phyloP scores from a whole-genome alignment of 2,113 vertebrate species.

The Raja brachyura region DNA sequence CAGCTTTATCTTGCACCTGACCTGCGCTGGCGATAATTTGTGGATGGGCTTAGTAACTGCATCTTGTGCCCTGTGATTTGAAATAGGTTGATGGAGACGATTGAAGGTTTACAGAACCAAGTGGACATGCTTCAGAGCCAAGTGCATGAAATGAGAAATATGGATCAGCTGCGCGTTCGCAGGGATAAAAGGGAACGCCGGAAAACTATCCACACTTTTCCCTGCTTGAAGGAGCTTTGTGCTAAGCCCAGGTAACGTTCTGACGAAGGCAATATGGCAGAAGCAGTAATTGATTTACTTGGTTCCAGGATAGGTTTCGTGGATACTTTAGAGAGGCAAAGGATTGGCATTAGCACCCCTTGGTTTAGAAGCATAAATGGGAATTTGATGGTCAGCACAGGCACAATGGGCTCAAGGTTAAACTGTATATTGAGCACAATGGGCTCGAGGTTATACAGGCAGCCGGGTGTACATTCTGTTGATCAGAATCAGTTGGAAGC shows the following conservation, averaged over 20 bases:
- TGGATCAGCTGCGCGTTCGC: conserved; percentile 78
- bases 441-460: too few species aligned
- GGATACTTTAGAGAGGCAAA: background rate
- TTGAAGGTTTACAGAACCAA: conserved; percentile 80
- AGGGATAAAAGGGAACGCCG: conserved; percentile 82
- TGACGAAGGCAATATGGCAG: background rate
- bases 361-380: background rate
- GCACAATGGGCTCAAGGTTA: too few species aligned
- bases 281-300: too few species aligned
- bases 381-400: too few species aligned
- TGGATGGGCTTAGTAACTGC: background rate
- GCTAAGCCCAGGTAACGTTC: conserved; percentile 69
- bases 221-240: conserved; percentile 88
- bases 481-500: background rate
- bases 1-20: background rate
- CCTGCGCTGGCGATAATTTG: background rate
- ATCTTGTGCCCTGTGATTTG: background rate
- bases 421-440: too few species aligned
- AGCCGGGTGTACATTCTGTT: background rate
- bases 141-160: conserved; percentile 76
- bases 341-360: background rate
- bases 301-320: background rate
- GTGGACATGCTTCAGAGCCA: conserved; percentile 83
- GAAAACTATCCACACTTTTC: conserved; percentile 88
- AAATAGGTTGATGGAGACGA: conserved; percentile 76